Conservation (phyloP, 2,797 vertebrate genomes). For the Sebastes dallii region DNA sequence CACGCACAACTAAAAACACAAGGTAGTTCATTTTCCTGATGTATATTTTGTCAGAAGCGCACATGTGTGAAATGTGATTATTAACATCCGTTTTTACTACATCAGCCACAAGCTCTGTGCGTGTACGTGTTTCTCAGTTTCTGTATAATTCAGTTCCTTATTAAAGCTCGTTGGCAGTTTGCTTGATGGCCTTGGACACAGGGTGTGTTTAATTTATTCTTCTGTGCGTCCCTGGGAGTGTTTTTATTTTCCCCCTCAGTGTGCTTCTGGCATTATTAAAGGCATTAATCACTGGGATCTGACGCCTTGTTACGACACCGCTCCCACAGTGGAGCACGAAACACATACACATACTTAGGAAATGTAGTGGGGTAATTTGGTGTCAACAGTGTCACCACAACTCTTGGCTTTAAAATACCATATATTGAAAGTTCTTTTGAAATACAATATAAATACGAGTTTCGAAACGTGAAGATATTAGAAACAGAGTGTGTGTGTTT, state of each 20-base stretch:
- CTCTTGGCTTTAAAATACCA: neutral
- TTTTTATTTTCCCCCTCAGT: slow-evolving; percentile 59
- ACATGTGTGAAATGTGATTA: slow-evolving; percentile 58
- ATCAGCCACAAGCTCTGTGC: neutral
- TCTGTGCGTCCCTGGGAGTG: slow-evolving; percentile 48
- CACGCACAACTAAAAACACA: slow-evolving; percentile 8
- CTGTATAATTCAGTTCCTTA: slow-evolving; percentile 61
- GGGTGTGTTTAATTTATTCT: slow-evolving; percentile 64
- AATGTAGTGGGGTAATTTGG: neutral
- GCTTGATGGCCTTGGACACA: slow-evolving; percentile 63
- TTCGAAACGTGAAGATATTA: neutral
- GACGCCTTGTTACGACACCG: slow-evolving; percentile 62
- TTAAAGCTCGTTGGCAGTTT: slow-evolving; percentile 75
- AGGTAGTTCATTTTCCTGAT: slow-evolving; percentile 27
- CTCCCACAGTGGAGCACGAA: neutral
- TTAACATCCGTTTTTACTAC: slow-evolving; percentile 48
- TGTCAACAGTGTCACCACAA: neutral
- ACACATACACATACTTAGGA: slow-evolving; percentile 9
- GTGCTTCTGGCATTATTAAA: slow-evolving; percentile 76
- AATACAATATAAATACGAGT: neutral
- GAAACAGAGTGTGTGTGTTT: neutral
- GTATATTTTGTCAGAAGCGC: slow-evolving; percentile 10
- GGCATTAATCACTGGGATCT: slow-evolving; percentile 72
- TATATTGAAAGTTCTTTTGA: neutral
- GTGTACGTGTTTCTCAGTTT: neutral